Evolutionary conservation across 2,113 vertebrate genomes (phyloP), one percentile per base, ranked within the genome.

Genomic region (Meleagris gallopavo): DNA sequence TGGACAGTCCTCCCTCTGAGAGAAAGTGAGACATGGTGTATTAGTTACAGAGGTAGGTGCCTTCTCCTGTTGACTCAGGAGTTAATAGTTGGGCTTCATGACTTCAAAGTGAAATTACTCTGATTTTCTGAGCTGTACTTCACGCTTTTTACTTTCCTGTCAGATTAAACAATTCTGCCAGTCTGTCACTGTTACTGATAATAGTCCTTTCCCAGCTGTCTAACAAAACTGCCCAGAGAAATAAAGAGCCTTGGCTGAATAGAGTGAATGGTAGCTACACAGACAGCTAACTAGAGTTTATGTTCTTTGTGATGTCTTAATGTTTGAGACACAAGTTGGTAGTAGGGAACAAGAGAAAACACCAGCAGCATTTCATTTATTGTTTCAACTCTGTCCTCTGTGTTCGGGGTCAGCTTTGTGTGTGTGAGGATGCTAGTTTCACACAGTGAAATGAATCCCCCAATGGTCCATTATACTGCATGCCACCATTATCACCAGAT

Each of bases 71-170:
- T 80, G 82, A 69, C 69, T 46, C 60, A 29, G 74, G 48, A 32
- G 65, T 82, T 95, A 58, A 80, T 74, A 12, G n/a, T 71, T 88
- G 46, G 82, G 79, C 48, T 93, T 88, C 38, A 13, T 66, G 27
- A 67, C 54, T 93, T 87, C 46, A 40, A 9, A 75, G 46, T 83
- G 20, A 34, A 88, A 91, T 89, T 88, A 67, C n/a, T 88, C 60
- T 61, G 41, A 57, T 78, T 90, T 94, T 38, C 76, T 83, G 85
- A 89, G 64, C 79, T 80, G 45, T 82, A 36, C 48, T 91, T 89
- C 75, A 77, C 30, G 83, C 75, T 88, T 83, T 83, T 88, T 80
- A 52, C n/a, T 88, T 88, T 61, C 85, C 61, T 91, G 22, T 86
- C 82, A 64, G 43, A n/a, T 73, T 74, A 74, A 87, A 85, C 30